Base-by-base conservation (phyloP, 2,888 invertebrate genomes). In the Craniophora ligustri region DNA sequence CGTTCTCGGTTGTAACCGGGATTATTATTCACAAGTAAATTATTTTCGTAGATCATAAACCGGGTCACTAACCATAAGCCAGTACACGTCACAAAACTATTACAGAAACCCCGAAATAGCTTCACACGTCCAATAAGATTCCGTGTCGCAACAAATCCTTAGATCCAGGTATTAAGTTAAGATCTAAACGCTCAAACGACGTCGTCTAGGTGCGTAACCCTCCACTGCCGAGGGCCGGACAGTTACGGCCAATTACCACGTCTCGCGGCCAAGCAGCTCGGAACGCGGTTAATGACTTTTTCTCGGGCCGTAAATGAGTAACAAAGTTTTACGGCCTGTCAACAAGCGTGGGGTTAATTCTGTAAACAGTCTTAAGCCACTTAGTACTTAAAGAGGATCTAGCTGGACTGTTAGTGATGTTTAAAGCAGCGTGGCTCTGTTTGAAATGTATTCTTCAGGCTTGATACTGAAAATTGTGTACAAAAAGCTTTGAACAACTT, bases 231-330 rank as follows among this genome's bases (percentile, higher is more conserved):
- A 31, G 26, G 11, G 46, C 44, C 16, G 32, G 40, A 38, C 34
- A 34, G 50, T 46, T 49, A 47, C 44, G 61, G 50, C 32, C 58
- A 67, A 73, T 72, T 72, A 73, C 61, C 54, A 49, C 60, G 64
- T 56, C 7, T 46, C 16, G 46, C 41, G 47, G 39, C 42, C 35
- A 45, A 36, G 28, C 34, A 31, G 40, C 62, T 13, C 18, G 19
- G 13, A 54, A 38, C 38, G 34, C 51, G 50, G 49, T 47, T 70
- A 70, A 73, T 70, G 51, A 67, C 71, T 73, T 70, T 65, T 68
- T 67, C 63, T 64, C 38, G 13, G 21, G 30, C 48, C 34, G 36
- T 61, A 56, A 67, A 56, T 48, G 53, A 63, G 55, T 53, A 51
- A 61, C 74, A 63, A n/a, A 32, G 39, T 42, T 49, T 56, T 55